phyloP scores from a whole-genome alignment of 2,113 vertebrate species.

The Gavialis gangeticus region DNA sequence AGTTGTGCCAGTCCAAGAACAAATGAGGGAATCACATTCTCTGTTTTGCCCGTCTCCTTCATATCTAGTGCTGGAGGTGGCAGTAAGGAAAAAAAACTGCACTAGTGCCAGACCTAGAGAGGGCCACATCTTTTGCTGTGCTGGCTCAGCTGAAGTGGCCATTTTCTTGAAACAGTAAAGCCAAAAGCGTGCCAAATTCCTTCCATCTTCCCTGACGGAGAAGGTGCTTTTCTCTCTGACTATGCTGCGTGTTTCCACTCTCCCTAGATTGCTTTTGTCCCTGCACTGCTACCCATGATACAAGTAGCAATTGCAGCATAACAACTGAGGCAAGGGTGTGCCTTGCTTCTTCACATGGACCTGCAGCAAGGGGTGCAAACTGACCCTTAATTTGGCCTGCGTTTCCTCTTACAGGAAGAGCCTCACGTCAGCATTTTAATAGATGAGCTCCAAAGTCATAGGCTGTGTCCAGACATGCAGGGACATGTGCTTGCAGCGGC shows the following conservation, averaged over 20 bases:
- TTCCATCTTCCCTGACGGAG: neutral
- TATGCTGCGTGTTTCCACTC: neutral
- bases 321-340: neutral
- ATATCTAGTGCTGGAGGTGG: neutral
- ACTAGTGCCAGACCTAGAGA: neutral
- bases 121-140: accelerated
- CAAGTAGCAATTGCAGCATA: neutral
- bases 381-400: neutral
- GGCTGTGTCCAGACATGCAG: no score
- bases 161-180: neutral
- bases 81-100: neutral
- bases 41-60: neutral
- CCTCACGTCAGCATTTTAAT: neutral
- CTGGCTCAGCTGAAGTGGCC: neutral
- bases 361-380: neutral
- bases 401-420: neutral
- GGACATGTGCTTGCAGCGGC: no score
- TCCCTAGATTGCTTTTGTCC: neutral
- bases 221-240: neutral
- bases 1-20: neutral
- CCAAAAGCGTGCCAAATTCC: neutral
- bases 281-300: neutral
- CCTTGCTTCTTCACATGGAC: neutral
- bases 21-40: neutral
- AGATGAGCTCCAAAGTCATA: no score